Percentiles rank a stretch among this genome's conserved stretches.
Evolutionary conservation across 2,113 vertebrate species (phyloP).

Genomic region (Atherinomorus stipes): DNA sequence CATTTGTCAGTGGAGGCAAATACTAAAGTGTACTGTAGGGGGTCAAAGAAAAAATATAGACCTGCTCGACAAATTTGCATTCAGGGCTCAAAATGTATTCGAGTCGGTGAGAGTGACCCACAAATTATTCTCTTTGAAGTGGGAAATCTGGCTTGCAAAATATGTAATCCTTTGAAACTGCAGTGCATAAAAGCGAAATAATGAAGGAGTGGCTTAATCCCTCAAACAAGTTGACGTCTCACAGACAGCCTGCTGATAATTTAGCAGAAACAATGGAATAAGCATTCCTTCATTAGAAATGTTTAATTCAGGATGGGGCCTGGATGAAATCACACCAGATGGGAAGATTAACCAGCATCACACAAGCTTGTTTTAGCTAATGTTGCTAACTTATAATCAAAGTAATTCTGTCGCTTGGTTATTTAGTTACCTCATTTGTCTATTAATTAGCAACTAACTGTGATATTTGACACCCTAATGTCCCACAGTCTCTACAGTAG

Average conservation of each 20-base stretch:
- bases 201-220: constrained; percentile 35
- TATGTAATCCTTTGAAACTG: constrained; percentile 39
- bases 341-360: too few species aligned
- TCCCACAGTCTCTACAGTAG: too few species aligned
- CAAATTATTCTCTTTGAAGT: constrained; percentile 57
- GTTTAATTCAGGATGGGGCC: too few species aligned
- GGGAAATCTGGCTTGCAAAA: constrained; percentile 27
- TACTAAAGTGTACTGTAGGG: not conserved
- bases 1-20: not conserved
- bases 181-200: constrained; percentile 8
- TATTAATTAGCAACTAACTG: too few species aligned
- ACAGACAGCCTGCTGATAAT: not conserved
- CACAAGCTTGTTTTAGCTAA: too few species aligned
- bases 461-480: too few species aligned
- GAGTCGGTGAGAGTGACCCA: constrained; percentile 49
- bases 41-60: not conserved
- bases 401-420: too few species aligned
- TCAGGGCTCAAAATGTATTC: constrained; percentile 17
- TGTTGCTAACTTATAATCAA: too few species aligned
- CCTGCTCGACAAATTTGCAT: constrained; percentile 23
- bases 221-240: constrained; percentile 26
- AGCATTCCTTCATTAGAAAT: not conserved
- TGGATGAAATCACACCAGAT: too few species aligned
- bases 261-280: not conserved
- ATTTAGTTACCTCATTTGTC: too few species aligned